phyloP scores from a whole-genome alignment of 2,113 vertebrate genomes.

The Myiagra hebetior region DNA sequence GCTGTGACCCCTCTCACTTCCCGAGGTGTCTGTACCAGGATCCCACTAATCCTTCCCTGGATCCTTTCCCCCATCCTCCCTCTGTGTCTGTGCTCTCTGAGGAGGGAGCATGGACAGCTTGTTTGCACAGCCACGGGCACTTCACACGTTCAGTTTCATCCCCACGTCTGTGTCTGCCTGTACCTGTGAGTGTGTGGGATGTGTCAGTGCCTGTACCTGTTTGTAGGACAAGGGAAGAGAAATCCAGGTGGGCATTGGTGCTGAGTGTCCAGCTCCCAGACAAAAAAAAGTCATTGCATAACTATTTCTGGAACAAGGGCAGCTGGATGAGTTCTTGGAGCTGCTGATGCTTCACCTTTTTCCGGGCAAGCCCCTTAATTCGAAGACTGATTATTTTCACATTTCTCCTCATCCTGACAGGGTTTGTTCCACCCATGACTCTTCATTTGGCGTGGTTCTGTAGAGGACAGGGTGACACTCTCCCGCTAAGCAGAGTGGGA shows the following conservation, averaged over 20 bases:
- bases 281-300: not conserved
- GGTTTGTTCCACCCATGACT: not conserved
- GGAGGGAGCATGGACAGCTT: not conserved
- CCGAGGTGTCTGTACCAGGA: not conserved
- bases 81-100: not conserved
- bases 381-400: not conserved
- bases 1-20: not conserved
- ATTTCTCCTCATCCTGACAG: not conserved
- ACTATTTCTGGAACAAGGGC: not conserved
- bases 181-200: not conserved
- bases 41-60: not conserved
- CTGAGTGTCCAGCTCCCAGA: not conserved
- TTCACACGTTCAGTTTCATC: not conserved
- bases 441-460: not conserved
- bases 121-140: not conserved
- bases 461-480: not conserved
- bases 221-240: not conserved
- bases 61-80: not conserved
- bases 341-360: not conserved
- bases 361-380: not conserved
- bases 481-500: not conserved
- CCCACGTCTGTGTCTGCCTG: not conserved
- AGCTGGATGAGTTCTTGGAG: not conserved
- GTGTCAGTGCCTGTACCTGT: not conserved
- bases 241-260: not conserved